Evolutionary conservation across 2,797 vertebrate genomes (phyloP), one percentile per base, ranked within the genome.

Genomic region (Epinephelus coioides): DNA sequence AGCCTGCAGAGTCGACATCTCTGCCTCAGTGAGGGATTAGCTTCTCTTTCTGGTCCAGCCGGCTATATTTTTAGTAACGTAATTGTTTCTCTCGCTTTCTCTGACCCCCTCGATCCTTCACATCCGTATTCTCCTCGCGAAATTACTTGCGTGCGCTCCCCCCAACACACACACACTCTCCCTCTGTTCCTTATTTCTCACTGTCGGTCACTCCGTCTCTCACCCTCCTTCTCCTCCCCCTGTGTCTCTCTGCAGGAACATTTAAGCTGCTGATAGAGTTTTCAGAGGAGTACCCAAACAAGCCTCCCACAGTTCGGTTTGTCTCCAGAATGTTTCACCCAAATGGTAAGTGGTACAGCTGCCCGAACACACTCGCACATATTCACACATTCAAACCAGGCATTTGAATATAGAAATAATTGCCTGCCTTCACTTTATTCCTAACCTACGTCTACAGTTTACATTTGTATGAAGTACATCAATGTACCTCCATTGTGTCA

Each of bases 251-350:
- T 67, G 83, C 94, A 99, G 98, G 98, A 96, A 99, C 98, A 53
- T 99, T 99, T 96, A 99, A 99, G 95, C 96, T 99, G 93, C 96
- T 98, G 92, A 99, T 99, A 97, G 98, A 99, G 94, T 99, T 99
- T 96, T 98, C 98, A 15, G 98, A 99, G 97, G 98, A 99, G 94
- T 99, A 99, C 92, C 98, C 98, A 86, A 99, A 99, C 95, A 99
- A 99, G 85, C 98, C 98, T 88, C 98, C 98, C 78, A 99, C 98
- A 89, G 98, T 99, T 94, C 97, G 98, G 87, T 99, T 99, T 95
- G 96, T 98, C 89, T 99, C 98, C 92, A 98, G 98, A 97, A 99
- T 99, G 98, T 99, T 99, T 93, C 98, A 99, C 95, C 98, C 98
- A 65, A 99, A 99, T 94, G 98, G 98, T 99, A 92, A 97, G 96